phyloP scores from a whole-genome alignment of 92 coral and sea anemone genomes.

The Palythoa grandis region DNA sequence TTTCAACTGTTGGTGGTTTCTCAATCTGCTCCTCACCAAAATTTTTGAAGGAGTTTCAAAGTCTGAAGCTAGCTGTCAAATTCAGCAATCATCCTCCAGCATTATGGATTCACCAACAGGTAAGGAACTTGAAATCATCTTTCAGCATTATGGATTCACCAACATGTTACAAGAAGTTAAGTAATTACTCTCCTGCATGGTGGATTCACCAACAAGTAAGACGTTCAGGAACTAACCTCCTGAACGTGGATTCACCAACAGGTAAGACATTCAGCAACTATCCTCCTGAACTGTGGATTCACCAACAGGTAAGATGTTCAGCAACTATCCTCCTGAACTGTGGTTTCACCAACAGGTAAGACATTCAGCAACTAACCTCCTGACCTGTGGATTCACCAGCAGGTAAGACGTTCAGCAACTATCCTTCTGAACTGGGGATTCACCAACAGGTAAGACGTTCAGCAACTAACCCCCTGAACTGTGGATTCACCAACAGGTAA shows the following conservation, averaged over 20 bases:
- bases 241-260: not conserved
- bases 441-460: no score
- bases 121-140: constrained; percentile 65
- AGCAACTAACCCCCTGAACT: no score
- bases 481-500: no score
- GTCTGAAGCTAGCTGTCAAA: constrained; percentile 80
- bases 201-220: constrained; percentile 87
- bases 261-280: not conserved
- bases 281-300: not conserved
- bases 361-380: no score
- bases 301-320: constrained; percentile 2
- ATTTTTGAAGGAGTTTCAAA: constrained; percentile 46
- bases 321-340: constrained; percentile 62
- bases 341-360: no score
- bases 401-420: no score
- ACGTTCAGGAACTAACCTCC: not conserved
- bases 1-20: constrained; percentile 92
- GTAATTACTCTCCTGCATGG: constrained; percentile 84
- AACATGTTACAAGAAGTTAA: constrained; percentile 70
- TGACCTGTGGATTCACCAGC: no score
- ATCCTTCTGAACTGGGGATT: no score
- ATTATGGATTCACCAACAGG: constrained; percentile 86
- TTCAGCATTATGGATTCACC: constrained; percentile 90
- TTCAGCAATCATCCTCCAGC: constrained; percentile 92
- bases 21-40: constrained; percentile 86